phyloP scores from a whole-genome alignment of 2,113 vertebrate species.

The Spizaetus ornatus region DNA sequence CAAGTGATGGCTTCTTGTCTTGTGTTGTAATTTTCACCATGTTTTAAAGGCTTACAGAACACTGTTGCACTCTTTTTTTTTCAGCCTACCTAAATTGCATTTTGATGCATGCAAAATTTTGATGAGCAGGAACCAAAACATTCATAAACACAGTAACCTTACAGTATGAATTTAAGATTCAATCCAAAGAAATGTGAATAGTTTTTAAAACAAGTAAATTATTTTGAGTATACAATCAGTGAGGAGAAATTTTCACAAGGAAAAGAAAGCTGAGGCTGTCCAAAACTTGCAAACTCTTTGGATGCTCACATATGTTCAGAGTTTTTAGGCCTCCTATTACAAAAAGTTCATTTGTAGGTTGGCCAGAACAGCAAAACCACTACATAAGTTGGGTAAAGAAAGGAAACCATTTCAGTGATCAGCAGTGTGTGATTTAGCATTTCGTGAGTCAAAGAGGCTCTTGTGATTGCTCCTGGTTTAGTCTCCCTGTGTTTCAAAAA shows the following conservation, averaged over 20 bases:
- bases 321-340: slow-evolving; percentile 44
- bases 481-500: neutral
- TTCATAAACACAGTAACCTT: neutral
- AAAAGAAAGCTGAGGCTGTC: neutral
- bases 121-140: neutral
- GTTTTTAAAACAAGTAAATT: neutral
- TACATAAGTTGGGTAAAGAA: slow-evolving; percentile 17
- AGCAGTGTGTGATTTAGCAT: slow-evolving; percentile 51
- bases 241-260: neutral
- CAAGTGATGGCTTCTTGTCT: neutral
- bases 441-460: slow-evolving; percentile 50
- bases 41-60: neutral
- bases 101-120: neutral
- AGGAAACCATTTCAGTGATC: slow-evolving; percentile 40
- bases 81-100: neutral
- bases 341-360: slow-evolving; percentile 50
- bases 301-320: neutral
- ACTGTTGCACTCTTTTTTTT: neutral
- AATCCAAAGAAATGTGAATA: neutral
- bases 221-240: neutral
- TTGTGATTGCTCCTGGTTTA: slow-evolving; percentile 46
- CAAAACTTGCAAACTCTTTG: neutral
- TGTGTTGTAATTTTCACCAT: neutral
- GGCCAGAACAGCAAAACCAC: slow-evolving; percentile 44
- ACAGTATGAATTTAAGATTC: neutral